Evolutionary conservation across 2,113 vertebrate genomes (phyloP).

Genomic region (Colius striatus): DNA sequence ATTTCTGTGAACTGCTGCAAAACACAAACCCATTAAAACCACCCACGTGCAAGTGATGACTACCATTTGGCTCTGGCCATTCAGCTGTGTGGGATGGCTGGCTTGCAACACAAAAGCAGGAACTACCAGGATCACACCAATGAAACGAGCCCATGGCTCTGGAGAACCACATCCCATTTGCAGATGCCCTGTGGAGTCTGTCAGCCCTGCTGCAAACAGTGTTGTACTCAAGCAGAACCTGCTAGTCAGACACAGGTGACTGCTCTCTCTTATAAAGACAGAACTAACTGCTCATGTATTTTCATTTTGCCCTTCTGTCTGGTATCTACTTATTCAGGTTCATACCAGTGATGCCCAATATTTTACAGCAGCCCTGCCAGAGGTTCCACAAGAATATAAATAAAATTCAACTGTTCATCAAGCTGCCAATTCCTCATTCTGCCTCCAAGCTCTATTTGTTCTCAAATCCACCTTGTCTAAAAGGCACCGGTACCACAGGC

Average conservation of each 20-base stretch:
- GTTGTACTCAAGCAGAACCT: background rate
- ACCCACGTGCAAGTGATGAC: background rate
- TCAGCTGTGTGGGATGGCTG: background rate
- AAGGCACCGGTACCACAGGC: background rate
- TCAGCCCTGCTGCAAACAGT: background rate
- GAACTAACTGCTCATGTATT: background rate
- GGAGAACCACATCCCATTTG: background rate
- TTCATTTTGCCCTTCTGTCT: background rate
- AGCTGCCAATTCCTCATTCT: background rate
- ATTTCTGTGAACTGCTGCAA: background rate
- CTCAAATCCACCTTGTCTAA: background rate
- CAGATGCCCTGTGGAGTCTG: background rate
- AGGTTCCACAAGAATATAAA: background rate
- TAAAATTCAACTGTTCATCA: background rate
- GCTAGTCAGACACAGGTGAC: background rate
- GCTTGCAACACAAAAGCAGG: background rate
- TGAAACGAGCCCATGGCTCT: background rate
- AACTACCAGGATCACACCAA: background rate
- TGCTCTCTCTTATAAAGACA: background rate
- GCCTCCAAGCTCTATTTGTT: background rate
- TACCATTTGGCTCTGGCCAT: background rate
- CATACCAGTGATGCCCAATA: background rate
- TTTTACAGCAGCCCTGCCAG: background rate
- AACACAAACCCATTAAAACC: background rate
- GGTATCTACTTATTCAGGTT: background rate